Percentiles rank a stretch among this genome's conserved stretches.
phyloP scores from a whole-genome alignment of 1,140 invertebrate species.

The Panonychus citri region DNA sequence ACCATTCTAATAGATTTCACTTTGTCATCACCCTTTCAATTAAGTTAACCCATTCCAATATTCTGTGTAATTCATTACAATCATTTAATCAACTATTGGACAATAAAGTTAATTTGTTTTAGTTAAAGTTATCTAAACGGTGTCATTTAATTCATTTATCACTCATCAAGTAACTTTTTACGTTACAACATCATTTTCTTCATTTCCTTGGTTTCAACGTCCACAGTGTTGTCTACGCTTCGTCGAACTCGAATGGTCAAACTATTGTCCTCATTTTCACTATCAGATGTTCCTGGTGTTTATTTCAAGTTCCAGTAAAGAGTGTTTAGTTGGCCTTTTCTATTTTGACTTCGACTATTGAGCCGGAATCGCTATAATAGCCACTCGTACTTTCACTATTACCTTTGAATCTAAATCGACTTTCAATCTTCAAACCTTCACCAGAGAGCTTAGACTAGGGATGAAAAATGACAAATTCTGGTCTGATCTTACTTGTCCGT shows the following conservation, averaged over 20 bases:
- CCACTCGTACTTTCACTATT: too few species aligned
- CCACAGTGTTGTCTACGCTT: constrained; percentile 8
- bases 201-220: not conserved
- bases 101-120: too few species aligned
- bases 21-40: too few species aligned
- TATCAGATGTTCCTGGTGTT: constrained; percentile 41
- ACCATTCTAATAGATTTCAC: too few species aligned
- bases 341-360: not conserved
- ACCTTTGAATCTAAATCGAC: too few species aligned
- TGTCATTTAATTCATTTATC: too few species aligned
- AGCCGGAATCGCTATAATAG: not conserved
- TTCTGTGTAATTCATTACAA: too few species aligned
- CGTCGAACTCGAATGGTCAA: not conserved
- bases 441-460: constrained; percentile 38
- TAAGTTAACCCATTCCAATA: too few species aligned
- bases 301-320: not conserved
- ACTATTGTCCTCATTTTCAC: constrained; percentile 40
- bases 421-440: constrained; percentile 16
- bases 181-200: too few species aligned
- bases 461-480: constrained; percentile 95
- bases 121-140: too few species aligned
- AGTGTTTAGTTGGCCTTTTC: not conserved
- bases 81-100: too few species aligned
- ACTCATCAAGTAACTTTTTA: too few species aligned
- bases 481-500: constrained; percentile 79